phyloP scores from a whole-genome alignment of 2,888 invertebrate genomes.

The Morinoia aosen region DNA sequence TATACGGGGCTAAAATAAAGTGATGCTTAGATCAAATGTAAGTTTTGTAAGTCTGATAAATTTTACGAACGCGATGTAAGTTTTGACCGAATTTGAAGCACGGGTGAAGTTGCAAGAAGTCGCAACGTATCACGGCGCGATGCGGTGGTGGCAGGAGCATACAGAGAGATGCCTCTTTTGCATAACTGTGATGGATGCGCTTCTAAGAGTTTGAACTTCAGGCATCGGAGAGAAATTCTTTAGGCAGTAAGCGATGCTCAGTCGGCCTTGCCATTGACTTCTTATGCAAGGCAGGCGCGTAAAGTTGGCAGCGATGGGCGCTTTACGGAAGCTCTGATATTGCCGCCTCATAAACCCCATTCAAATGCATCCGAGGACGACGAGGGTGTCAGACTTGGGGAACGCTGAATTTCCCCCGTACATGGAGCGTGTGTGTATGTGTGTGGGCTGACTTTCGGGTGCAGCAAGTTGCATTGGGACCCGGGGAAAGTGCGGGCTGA shows the following conservation, averaged over 20 bases:
- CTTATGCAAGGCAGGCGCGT: slow-evolving; percentile 40
- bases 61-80: neutral
- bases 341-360: slow-evolving; percentile 51
- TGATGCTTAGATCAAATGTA: too few species aligned
- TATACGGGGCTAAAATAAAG: neutral
- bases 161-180: neutral
- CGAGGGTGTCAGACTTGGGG: neutral
- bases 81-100: neutral
- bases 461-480: neutral
- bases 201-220: slow-evolving; percentile 30
- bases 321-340: slow-evolving; percentile 41
- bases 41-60: too few species aligned
- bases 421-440: neutral
- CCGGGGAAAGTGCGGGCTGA: neutral
- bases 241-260: neutral
- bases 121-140: neutral
- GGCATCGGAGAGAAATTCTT: slow-evolving; percentile 20
- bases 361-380: slow-evolving; percentile 38
- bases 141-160: neutral
- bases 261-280: slow-evolving; percentile 40
- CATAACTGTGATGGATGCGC: slow-evolving; percentile 40
- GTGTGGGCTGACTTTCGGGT: too few species aligned
- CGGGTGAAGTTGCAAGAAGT: neutral
- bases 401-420: neutral
- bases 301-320: slow-evolving; percentile 37